phyloP scores from a whole-genome alignment of 2,113 vertebrate species.

The Hiodon tergisus region DNA sequence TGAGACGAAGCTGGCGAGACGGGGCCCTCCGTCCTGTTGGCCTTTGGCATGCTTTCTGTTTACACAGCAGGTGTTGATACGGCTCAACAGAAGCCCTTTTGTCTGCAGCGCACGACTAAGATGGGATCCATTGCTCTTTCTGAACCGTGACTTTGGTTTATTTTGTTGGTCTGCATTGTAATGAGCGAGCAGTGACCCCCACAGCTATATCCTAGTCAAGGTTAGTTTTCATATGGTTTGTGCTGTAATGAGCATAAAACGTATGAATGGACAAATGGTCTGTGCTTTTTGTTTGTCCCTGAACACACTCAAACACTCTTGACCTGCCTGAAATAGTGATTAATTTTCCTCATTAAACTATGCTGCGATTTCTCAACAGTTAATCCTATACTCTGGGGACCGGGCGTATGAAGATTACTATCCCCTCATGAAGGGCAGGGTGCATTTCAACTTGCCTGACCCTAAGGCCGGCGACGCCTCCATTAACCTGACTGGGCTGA shows the following conservation, averaged over 20 bases:
- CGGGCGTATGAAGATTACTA: constrained; percentile 73
- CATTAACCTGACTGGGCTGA: constrained; percentile 75
- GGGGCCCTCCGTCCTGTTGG: background rate
- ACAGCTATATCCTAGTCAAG: background rate
- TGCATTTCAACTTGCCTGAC: constrained; percentile 76
- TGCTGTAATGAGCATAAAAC: constrained; percentile 24
- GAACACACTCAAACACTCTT: background rate
- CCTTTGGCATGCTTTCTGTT: constrained; percentile 36
- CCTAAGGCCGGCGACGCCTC: constrained; percentile 83
- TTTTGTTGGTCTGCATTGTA: too few species aligned
- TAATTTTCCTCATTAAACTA: background rate
- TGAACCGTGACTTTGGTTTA: too few species aligned
- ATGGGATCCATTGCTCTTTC: too few species aligned
- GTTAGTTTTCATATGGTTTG: constrained; percentile 9
- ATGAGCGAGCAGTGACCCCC: background rate
- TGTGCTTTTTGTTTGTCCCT: background rate
- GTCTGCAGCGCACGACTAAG: constrained; percentile 33
- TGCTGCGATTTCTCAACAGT: constrained; percentile 50
- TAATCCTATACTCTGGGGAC: constrained; percentile 82
- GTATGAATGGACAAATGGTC: background rate
- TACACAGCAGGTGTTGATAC: constrained; percentile 55
- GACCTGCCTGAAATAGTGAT: background rate
- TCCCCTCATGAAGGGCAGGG: constrained; percentile 63
- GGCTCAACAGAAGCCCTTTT: constrained; percentile 48
- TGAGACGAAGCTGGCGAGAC: background rate